These are phyloP conservation scores for Eunapius fragilis DNA, from an alignment of 37 sponge, comb jelly and placozoan species.

Conservation along the genomic window DNA sequence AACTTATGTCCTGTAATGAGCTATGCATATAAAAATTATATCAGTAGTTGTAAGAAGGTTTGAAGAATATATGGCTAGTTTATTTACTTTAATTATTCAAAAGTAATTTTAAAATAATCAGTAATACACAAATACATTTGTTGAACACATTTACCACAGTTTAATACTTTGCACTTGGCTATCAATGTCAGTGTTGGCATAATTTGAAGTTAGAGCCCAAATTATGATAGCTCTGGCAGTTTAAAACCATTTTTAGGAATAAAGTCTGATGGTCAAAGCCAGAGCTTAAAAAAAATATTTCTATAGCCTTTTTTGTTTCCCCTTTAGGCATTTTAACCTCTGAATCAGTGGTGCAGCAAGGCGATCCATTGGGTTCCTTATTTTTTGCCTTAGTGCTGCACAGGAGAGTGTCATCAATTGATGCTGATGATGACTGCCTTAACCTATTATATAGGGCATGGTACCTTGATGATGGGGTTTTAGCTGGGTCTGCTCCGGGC, in stretches of 20 bases:
- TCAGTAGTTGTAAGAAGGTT: not conserved
- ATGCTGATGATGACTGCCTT: too few relatives aligned
- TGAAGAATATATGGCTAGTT: not conserved
- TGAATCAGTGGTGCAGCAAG: too few relatives aligned
- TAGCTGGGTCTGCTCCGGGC: too few relatives aligned
- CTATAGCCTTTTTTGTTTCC: too few relatives aligned
- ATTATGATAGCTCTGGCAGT: not conserved
- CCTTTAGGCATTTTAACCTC: too few relatives aligned
- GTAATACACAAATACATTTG: not conserved
- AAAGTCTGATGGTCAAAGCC: not conserved
- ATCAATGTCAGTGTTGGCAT: not conserved
- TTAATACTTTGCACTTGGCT: not conserved
- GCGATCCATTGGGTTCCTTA: too few relatives aligned
- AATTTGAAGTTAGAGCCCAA: not conserved
- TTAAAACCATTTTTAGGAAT: not conserved
- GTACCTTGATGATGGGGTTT: too few relatives aligned
- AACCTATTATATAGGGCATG: too few relatives aligned
- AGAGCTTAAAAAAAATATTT: too few relatives aligned
- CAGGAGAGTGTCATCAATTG: too few relatives aligned
- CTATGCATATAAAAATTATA: not conserved
- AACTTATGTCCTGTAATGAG: not conserved
- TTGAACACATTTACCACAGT: not conserved
- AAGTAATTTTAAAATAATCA: not conserved
- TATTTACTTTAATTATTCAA: too few relatives aligned
- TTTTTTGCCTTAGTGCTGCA: too few relatives aligned